Evolutionary conservation across 2,888 invertebrate species (phyloP), one percentile per base, ranked within the genome.

Genomic region (Phengaris arion): DNA sequence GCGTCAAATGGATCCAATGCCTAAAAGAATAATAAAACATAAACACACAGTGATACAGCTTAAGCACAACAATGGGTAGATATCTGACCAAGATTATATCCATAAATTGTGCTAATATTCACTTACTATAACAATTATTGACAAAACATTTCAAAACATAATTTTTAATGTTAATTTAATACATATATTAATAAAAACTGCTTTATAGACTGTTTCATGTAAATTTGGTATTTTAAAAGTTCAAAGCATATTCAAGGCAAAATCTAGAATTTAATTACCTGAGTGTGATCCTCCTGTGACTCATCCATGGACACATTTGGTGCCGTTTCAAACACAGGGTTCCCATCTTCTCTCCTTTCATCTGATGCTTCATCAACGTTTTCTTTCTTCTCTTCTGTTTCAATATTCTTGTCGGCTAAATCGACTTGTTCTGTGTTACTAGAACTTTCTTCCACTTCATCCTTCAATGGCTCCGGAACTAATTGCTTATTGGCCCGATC

Each of bases 301-400:
- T 93, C 93, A 72, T 93, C 92, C 68, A 88, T 81, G 52, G 91
- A 86, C 52, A 91, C 81, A 86, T 94, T 90, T 9, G 94, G 94
- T 8, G 94, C 92, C 10, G 94, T 94, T 78, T 94, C 92, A 88
- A 94, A 94, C 80, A 93, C 89, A 51, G 94, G 92, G 78, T 93
- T 89, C 4, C 84, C 87, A 52, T 89, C 87, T 80, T 90, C 87
- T 12, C 86, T 85, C 13, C 85, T 84, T 77, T 81, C 84, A 76
- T 86, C 85, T n/a, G 85, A 72, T 70, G 76, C 77, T 9, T 78
- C 77, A 72, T 79, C 78, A 68, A 76, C 74, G 75, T 76, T 74
- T 68, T 74, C 77, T 75, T 3, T 78, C 57, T 68, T 81, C 54
- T 79, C 69, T 22, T 77, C 59, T 79, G 77, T 74, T 70, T 77